Conservation (phyloP, 2,113 vertebrate genomes). For the Bujurquina vittata region DNA sequence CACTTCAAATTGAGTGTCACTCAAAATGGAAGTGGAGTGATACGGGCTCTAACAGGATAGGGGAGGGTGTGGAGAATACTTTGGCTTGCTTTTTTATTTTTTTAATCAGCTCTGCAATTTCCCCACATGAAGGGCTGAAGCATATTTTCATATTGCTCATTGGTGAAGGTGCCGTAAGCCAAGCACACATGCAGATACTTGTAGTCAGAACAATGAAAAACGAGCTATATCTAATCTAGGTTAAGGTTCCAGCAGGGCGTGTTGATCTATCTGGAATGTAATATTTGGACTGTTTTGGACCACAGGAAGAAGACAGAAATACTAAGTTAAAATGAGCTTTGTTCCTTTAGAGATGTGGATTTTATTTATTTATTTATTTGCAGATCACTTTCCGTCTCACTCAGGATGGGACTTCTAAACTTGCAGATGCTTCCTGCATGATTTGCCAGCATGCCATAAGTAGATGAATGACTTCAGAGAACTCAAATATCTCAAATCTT, state of each 20-base stretch:
- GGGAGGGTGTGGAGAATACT: not conserved
- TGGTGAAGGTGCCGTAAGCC: not conserved
- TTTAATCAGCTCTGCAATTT: not conserved
- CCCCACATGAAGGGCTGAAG: not conserved
- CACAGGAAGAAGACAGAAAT: not conserved
- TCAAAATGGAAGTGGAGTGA: constrained; percentile 37
- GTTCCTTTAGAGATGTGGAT: not conserved
- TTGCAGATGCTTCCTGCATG: not conserved
- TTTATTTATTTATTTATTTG: not conserved
- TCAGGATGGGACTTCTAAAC: constrained; percentile 1
- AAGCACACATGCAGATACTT: not conserved
- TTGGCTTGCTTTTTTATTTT: not conserved
- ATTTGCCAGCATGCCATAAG: not conserved
- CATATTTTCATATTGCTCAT: not conserved
- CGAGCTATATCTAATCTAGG: not conserved
- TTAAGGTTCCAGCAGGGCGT: not conserved
- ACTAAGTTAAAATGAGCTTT: not conserved
- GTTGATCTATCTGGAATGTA: not conserved
- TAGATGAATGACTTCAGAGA: not conserved
- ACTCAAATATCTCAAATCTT: too few relatives aligned
- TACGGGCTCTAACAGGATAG: constrained; percentile 1
- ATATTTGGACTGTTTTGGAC: not conserved
- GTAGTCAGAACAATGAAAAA: not conserved
- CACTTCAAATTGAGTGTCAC: constrained; percentile 55
- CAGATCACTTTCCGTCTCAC: not conserved